Conservation (phyloP, 2,113 vertebrate species). For the Opisthocomus hoazin region DNA sequence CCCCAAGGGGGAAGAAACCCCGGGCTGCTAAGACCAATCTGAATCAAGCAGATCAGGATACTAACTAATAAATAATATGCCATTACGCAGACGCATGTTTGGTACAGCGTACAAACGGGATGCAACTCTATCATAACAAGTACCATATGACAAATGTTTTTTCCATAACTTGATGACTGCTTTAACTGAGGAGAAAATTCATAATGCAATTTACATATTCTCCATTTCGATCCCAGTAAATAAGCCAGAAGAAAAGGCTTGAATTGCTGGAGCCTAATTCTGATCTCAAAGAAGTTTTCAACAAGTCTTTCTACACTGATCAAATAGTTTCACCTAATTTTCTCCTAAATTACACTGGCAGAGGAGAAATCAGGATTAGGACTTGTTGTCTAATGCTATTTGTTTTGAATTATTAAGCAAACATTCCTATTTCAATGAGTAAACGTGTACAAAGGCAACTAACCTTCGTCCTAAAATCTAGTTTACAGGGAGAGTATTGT, state of each 20-base stretch:
- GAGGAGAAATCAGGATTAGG: conserved; percentile 63
- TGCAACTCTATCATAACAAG: neutral
- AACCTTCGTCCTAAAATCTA: conserved; percentile 63
- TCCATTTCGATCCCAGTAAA: neutral
- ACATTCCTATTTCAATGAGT: conserved; percentile 63
- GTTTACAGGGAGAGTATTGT: conserved; percentile 63
- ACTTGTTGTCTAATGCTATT: conserved; percentile 62
- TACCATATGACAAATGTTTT: neutral
- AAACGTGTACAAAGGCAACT: conserved; percentile 66
- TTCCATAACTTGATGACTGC: neutral
- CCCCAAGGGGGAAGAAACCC: neutral
- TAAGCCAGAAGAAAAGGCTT: conserved; percentile 19
- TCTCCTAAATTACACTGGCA: conserved; percentile 60
- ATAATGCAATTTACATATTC: conserved; percentile 13
- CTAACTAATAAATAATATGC: neutral
- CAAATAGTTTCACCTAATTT: conserved; percentile 57
- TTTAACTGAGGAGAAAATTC: conserved; percentile 43
- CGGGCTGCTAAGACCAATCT: neutral
- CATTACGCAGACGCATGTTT: neutral
- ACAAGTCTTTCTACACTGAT: conserved; percentile 44
- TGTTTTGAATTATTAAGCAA: conserved; percentile 68
- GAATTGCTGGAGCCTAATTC: conserved; percentile 8
- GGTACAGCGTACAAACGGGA: accelerated
- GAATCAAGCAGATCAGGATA: neutral
- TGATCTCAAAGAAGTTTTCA: conserved; percentile 44